phyloP scores from a whole-genome alignment of 2,113 vertebrate species.

The Phoxinus phoxinus region DNA sequence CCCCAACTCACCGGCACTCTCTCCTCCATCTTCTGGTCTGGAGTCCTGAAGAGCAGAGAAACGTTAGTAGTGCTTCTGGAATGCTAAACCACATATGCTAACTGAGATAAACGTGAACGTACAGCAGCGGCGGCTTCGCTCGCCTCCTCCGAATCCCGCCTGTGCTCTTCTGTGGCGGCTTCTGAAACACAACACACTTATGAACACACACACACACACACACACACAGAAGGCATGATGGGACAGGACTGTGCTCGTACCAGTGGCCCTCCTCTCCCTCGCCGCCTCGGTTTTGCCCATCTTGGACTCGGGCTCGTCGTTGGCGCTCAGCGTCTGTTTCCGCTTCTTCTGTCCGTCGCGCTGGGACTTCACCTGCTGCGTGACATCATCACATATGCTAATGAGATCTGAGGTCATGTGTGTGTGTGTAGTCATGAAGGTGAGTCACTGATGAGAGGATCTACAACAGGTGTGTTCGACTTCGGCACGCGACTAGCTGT shows the following conservation, averaged over 20 bases:
- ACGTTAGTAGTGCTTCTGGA: background rate
- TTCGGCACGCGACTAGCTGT: too few relatives aligned
- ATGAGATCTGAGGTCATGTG: background rate
- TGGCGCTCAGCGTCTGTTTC: constrained; percentile 65
- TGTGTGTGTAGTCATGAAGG: background rate
- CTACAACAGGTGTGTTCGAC: background rate
- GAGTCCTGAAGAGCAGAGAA: constrained; percentile 62
- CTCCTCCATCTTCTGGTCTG: constrained; percentile 58
- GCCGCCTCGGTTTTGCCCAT: constrained; percentile 68
- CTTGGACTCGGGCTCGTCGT: constrained; percentile 75
- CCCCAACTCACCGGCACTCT: constrained; percentile 64
- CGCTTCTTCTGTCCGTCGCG: constrained; percentile 76
- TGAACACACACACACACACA: background rate
- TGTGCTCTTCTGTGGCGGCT: constrained; percentile 59
- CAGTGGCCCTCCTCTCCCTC: constrained; percentile 46
- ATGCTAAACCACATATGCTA: too few relatives aligned
- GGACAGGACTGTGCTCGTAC: background rate
- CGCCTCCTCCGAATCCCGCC: constrained; percentile 56
- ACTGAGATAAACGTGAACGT: background rate
- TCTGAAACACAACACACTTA: constrained; percentile 9
- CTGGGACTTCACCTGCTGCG: constrained; percentile 70
- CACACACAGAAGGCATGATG: too few relatives aligned
- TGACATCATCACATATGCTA: background rate
- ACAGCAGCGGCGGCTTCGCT: background rate
- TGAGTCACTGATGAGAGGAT: background rate